Conservation (phyloP, 2,113 vertebrate genomes). For the Microtus ochrogaster region DNA sequence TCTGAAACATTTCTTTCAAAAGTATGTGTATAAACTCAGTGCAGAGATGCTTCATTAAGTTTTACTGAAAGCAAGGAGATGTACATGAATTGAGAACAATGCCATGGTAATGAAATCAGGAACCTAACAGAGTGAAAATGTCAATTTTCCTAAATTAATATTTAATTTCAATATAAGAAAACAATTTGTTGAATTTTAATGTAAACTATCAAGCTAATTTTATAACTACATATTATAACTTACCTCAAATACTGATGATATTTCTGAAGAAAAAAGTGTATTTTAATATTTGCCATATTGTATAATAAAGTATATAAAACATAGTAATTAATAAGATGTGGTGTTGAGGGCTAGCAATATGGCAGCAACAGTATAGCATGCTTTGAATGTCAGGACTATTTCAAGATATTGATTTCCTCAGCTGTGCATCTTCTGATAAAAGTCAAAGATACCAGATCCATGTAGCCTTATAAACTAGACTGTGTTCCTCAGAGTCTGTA, state of each 20-base stretch:
- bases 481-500: not conserved
- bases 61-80: not conserved
- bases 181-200: not conserved
- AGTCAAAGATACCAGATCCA: not conserved
- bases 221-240: not conserved
- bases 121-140: not conserved
- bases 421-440: not conserved
- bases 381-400: not conserved
- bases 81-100: not conserved
- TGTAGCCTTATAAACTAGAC: not conserved
- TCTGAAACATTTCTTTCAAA: not conserved
- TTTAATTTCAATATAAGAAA: not conserved
- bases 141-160: not conserved
- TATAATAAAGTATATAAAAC: not conserved
- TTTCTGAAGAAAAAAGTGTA: slow-evolving; percentile 7
- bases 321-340: not conserved
- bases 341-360: too few species aligned
- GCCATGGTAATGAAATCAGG: not conserved
- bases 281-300: not conserved
- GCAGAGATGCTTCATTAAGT: not conserved
- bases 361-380: not conserved
- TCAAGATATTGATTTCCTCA: not conserved
- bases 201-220: not conserved
- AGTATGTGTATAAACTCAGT: not conserved
- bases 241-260: not conserved